These are phyloP conservation scores for Cynopterus sphinx DNA, from an alignment of 2,797 vertebrate species.

Conservation along the genomic window DNA sequence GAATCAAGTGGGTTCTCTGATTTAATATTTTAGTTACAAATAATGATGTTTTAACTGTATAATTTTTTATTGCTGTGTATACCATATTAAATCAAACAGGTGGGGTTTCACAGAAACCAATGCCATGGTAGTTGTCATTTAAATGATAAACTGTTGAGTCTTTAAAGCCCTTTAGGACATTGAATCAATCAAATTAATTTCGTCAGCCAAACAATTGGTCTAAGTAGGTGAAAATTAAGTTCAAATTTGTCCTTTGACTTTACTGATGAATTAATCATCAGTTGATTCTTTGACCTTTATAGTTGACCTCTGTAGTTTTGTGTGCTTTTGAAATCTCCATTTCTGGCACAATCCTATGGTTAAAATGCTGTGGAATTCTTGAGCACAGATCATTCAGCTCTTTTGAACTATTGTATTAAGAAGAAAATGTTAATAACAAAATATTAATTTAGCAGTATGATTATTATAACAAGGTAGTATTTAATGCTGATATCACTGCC, in stretches of 20 bases:
- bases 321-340: neutral
- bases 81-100: neutral
- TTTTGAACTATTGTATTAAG: slow-evolving; percentile 1
- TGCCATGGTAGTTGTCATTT: neutral
- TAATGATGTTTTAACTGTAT: neutral
- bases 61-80: neutral
- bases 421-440: neutral
- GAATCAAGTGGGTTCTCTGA: neutral
- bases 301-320: neutral
- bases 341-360: neutral
- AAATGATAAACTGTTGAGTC: neutral
- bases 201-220: neutral
- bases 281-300: neutral
- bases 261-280: slow-evolving; percentile 11
- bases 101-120: neutral
- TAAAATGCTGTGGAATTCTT: neutral
- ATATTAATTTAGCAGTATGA: slow-evolving; percentile 1
- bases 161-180: neutral
- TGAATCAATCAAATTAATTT: neutral
- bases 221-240: neutral
- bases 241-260: slow-evolving; percentile 7
- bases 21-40: slow-evolving; percentile 43
- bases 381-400: neutral
- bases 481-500: neutral
- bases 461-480: neutral